Percentiles rank a stretch among this genome's conserved stretches.
These are phyloP conservation scores for Aporophyla nigra DNA, from an alignment of 2,888 invertebrate species.

Conservation along the genomic window DNA sequence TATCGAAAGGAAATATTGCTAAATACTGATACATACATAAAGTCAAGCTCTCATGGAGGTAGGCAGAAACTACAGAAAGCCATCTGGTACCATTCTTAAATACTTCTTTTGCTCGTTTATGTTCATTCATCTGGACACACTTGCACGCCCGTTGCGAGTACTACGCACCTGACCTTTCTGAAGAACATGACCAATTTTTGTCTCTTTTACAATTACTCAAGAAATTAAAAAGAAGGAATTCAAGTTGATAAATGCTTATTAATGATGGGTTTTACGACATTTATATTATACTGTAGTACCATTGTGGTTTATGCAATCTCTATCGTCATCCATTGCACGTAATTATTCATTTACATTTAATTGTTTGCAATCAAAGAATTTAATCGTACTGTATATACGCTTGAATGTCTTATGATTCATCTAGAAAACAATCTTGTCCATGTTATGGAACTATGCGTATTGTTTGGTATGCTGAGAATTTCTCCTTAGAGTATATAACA, in stretches of 20 bases:
- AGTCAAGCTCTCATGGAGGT: too few species aligned
- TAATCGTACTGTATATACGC: constrained; percentile 13
- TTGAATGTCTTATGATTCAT: constrained; percentile 33
- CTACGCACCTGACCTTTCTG: too few species aligned
- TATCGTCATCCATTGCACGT: background rate
- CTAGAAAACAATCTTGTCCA: constrained; percentile 23
- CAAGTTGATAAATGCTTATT: background rate
- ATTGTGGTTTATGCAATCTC: background rate
- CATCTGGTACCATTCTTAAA: too few species aligned
- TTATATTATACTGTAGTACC: background rate
- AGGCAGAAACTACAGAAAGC: too few species aligned
- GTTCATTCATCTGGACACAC: too few species aligned
- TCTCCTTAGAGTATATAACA: constrained; percentile 15
- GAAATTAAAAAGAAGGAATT: background rate
- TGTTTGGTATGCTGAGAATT: constrained; percentile 34
- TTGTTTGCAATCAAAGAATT: constrained; percentile 39
- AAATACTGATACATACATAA: too few species aligned
- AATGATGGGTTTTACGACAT: constrained; percentile 9
- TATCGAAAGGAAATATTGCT: background rate
- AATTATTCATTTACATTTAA: constrained; percentile 22
- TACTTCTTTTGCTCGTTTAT: too few species aligned
- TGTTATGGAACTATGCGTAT: constrained; percentile 16
- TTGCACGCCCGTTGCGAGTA: too few species aligned
- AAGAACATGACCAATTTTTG: too few species aligned
- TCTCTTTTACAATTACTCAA: too few species aligned